Conservation (phyloP, 2,888 invertebrate genomes). For the Leucophora obtusa region DNA sequence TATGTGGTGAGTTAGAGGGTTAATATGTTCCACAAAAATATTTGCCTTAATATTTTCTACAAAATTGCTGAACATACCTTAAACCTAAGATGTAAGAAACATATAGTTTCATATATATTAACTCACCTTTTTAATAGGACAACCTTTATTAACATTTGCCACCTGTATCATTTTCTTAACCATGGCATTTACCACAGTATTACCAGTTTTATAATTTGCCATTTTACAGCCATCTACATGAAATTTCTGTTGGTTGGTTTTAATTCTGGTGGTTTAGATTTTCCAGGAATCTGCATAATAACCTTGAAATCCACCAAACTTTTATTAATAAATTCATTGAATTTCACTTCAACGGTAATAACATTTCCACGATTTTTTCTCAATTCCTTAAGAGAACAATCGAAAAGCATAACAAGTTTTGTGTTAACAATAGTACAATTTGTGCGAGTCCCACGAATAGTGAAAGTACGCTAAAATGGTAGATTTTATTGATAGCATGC, state of each 20-base stretch:
- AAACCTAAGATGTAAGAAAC: too few species aligned
- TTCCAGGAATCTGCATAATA: not conserved
- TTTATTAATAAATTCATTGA: not conserved
- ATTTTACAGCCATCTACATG: constrained; percentile 11
- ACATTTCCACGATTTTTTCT: constrained; percentile 10
- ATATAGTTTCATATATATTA: not conserved
- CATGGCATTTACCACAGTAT: not conserved
- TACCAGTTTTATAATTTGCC: constrained; percentile 7
- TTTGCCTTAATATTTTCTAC: too few species aligned
- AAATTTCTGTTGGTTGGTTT: too few species aligned
- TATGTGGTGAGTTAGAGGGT: too few species aligned
- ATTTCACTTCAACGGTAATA: not conserved
- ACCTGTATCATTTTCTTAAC: not conserved
- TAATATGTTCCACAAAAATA: too few species aligned
- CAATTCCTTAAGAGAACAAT: not conserved
- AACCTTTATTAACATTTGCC: constrained; percentile 5
- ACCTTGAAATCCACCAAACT: not conserved
- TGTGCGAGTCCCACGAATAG: not conserved
- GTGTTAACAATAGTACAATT: not conserved
- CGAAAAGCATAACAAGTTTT: not conserved
- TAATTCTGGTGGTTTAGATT: constrained; percentile 6
- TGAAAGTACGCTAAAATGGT: constrained; percentile 3
- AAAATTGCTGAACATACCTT: too few species aligned
- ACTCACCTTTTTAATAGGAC: constrained; percentile 30
- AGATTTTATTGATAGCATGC: not conserved